Percentiles rank a stretch among this genome's conserved stretches.
phyloP scores from a whole-genome alignment of 2,797 vertebrate genomes.

The Melanotaenia pygmaea region DNA sequence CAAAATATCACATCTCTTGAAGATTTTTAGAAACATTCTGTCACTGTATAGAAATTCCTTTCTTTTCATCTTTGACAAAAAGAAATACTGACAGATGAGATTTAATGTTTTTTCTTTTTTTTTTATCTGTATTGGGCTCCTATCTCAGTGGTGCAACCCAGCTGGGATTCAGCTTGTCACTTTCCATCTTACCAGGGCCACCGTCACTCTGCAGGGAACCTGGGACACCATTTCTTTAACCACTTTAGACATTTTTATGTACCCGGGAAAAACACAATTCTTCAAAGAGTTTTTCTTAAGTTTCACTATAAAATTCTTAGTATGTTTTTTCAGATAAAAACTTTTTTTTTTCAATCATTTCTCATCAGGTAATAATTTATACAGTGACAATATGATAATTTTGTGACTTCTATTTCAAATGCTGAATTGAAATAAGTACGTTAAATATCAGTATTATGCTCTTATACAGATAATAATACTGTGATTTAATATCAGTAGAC shows the following conservation, averaged over 20 bases:
- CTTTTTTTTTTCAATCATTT: not conserved
- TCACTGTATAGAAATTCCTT: conserved; percentile 27
- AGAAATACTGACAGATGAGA: conserved; percentile 38
- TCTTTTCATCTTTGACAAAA: conserved; percentile 49
- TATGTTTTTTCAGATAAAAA: not conserved
- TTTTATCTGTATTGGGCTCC: conserved; percentile 32
- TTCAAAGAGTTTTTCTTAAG: not conserved
- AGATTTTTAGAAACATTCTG: conserved; percentile 34
- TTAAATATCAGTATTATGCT: no score
- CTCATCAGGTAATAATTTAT: not conserved
- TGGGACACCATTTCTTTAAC: conserved; percentile 5
- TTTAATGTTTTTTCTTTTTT: conserved; percentile 33
- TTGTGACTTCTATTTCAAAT: no score
- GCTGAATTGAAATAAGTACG: no score
- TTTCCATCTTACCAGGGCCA: conserved; percentile 19
- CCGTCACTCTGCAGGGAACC: conserved; percentile 1
- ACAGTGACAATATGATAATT: not conserved
- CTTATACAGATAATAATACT: no score
- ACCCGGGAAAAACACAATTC: not conserved
- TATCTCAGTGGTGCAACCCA: conserved; percentile 18
- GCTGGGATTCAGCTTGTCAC: conserved; percentile 35
- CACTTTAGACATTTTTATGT: conserved; percentile 5
- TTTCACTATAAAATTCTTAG: not conserved
- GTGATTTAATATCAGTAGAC: not conserved
- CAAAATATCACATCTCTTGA: conserved; percentile 35